Evolutionary conservation across 2,113 vertebrate genomes (phyloP).

Genomic region (Phaethon lepturus): DNA sequence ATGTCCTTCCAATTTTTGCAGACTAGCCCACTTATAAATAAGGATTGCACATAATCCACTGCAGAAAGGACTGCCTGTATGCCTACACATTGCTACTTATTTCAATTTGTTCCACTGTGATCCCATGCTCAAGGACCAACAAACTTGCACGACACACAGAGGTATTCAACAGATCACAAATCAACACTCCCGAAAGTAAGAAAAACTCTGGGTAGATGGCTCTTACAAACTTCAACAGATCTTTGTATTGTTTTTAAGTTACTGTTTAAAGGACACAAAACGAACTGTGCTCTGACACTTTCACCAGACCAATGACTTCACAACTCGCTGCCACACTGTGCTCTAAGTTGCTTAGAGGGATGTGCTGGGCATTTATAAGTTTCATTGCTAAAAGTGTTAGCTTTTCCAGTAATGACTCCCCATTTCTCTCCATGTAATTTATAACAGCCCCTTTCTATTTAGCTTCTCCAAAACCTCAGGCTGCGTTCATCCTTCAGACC

Average conservation of each 20-base stretch:
- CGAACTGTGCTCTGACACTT: neutral
- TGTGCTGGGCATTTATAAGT: neutral
- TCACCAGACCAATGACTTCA: neutral
- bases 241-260: neutral
- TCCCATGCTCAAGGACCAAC: neutral
- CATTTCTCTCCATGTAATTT: neutral
- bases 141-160: neutral
- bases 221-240: neutral
- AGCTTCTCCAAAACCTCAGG: neutral
- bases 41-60: neutral
- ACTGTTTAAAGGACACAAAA: neutral
- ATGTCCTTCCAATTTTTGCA: neutral
- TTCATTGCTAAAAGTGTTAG: neutral
- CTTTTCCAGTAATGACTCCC: neutral
- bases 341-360: neutral
- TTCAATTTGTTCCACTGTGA: neutral
- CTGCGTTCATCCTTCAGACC: neutral
- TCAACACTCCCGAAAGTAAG: neutral
- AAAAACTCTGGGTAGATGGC: neutral
- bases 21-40: neutral
- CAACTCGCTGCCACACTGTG: neutral
- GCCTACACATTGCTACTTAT: neutral
- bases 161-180: neutral
- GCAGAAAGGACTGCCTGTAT: neutral
- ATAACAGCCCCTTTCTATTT: neutral